Evolutionary conservation across 2,113 vertebrate species (phyloP).

Genomic region (Cebidichthys violaceus): DNA sequence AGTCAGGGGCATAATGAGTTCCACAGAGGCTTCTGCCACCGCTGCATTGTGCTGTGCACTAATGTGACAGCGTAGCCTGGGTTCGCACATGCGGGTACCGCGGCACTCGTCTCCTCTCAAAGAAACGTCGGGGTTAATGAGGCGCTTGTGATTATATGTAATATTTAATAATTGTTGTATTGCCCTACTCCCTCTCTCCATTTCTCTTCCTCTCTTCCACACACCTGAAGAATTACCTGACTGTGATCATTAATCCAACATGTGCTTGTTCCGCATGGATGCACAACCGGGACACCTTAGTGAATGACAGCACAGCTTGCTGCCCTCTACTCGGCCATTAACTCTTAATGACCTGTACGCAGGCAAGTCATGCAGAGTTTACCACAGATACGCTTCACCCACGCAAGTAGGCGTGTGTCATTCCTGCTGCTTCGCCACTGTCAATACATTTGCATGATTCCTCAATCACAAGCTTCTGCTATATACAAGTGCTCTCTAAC

Average conservation of each 20-base stretch:
- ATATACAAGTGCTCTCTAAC: constrained; percentile 19
- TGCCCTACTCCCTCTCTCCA: neutral
- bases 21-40: constrained; percentile 52
- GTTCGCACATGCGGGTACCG: constrained; percentile 28
- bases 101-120: constrained; percentile 16
- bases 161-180: constrained; percentile 61
- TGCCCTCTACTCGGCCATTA: constrained; percentile 60
- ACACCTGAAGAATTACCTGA: constrained; percentile 56
- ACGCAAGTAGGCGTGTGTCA: constrained; percentile 4
- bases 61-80: constrained; percentile 33
- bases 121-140: constrained; percentile 60
- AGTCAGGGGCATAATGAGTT: constrained; percentile 61
- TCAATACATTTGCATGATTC: constrained; percentile 25
- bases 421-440: neutral
- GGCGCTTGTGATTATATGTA: constrained; percentile 67
- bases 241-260: constrained; percentile 63
- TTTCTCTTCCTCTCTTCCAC: neutral
- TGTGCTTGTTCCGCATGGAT: constrained; percentile 61
- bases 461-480: constrained; percentile 12
- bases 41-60: constrained; percentile 32
- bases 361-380: constrained; percentile 50
- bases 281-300: constrained; percentile 58
- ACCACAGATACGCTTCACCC: constrained; percentile 24
- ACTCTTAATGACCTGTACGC: constrained; percentile 61
- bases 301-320: constrained; percentile 48